Evolutionary conservation across 2,888 invertebrate species (phyloP).

Genomic region (Dione juno): DNA sequence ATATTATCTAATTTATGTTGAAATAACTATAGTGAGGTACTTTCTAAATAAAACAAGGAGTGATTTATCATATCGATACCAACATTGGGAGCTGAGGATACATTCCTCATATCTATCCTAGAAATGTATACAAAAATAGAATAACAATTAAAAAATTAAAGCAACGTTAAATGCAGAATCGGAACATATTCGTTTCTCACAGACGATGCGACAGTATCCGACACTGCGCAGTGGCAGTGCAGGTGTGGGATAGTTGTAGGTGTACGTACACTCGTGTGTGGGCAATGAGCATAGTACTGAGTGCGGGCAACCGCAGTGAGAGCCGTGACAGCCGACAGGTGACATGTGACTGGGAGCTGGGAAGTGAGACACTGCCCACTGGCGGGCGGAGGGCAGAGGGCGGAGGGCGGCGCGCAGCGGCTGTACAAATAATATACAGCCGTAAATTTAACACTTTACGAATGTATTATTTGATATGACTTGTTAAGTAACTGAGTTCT

Average conservation of each 20-base stretch:
- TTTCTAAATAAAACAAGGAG: neutral
- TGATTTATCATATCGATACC: neutral
- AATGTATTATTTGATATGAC: neutral
- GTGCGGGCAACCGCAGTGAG: too few relatives aligned
- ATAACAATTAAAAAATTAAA: neutral
- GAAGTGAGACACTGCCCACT: too few relatives aligned
- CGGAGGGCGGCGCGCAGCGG: neutral
- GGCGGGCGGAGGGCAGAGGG: too few relatives aligned
- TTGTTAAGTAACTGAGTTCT: neutral
- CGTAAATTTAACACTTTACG: too few relatives aligned
- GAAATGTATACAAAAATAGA: neutral
- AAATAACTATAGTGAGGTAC: slow-evolving; percentile 1
- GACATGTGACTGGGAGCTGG: too few relatives aligned
- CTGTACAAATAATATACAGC: neutral
- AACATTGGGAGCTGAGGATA: neutral
- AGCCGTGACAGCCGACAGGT: too few relatives aligned
- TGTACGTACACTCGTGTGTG: too few relatives aligned
- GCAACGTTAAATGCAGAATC: neutral
- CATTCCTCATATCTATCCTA: neutral
- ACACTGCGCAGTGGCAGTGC: too few relatives aligned
- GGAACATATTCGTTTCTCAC: too few relatives aligned
- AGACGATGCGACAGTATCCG: too few relatives aligned
- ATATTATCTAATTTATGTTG: neutral
- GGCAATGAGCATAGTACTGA: too few relatives aligned
- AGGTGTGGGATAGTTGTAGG: too few relatives aligned